Base-by-base conservation (phyloP, 2,888 invertebrate species). In the Nomada lathburiana region DNA sequence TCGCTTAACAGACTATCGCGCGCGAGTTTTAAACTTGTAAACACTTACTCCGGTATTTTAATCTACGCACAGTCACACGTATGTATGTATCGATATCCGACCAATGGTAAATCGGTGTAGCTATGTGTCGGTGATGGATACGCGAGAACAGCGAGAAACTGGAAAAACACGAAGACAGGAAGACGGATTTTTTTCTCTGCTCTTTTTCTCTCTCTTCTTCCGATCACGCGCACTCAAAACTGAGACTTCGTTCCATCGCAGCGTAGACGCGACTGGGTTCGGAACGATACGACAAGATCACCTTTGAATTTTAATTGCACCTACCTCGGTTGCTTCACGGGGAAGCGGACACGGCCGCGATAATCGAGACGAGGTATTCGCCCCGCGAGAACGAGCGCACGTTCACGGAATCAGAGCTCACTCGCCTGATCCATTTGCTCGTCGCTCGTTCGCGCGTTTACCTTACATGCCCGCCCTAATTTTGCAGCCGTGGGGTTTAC, bases 391-490 rank as follows among this genome's bases (percentile, higher is more conserved):
- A 80, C 60, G 7, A 55, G 80, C 7, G 67, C 67, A 68, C 65
- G 47, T 63, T 71, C 80, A 63, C 81, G 75, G 80, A 83, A 89
- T 86, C 84, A 78, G 80, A 79, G 80, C 81, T 80, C 76, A 73
- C 78, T 81, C 80, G 80, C 70, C 80, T 89, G 89, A 88, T 85
- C 85, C 89, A 83, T 80, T 85, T 88, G 76, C 75, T 63, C 71
- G 74, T 76, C 74, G 71, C 73, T 72, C 73, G 72, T 55, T 80
- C 64, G 79, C 82, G 84, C 86, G 83, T 88, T 89, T 88, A 86
- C 84, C 80, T 87, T 84, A 82, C 88, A 82, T 82, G 82, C 82
- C 68, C 81, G 86, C 36, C 83, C 89, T 88, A 85, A 88, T 88
- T 89, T 83, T 83, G 85, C 83, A 71, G 76, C 74, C n/a, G 42